phyloP scores from a whole-genome alignment of 2,113 vertebrate species.

The Cairina moschata region DNA sequence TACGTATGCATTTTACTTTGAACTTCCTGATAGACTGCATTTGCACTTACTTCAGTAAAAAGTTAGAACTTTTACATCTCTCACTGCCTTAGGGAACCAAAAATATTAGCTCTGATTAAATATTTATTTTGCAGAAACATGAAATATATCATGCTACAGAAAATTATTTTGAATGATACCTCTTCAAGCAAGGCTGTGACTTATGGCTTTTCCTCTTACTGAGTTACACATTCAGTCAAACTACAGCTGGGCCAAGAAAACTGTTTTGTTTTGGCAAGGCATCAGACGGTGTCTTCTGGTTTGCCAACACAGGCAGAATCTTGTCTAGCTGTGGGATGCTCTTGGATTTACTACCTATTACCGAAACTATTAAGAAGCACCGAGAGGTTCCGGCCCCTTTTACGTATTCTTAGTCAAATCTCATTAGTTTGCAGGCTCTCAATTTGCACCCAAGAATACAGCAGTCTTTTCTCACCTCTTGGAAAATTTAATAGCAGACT shows the following conservation, averaged over 20 bases:
- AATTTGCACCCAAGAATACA: neutral
- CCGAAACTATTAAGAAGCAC: conserved; percentile 29
- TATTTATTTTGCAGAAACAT: conserved; percentile 48
- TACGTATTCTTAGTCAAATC: neutral
- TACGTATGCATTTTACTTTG: neutral
- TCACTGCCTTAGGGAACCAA: neutral
- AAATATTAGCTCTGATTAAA: neutral
- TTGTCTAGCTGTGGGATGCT: conserved; percentile 57
- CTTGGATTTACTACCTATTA: conserved; percentile 48
- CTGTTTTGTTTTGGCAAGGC: conserved; percentile 58
- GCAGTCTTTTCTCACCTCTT: neutral
- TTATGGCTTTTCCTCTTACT: conserved; percentile 2
- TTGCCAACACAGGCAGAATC: conserved; percentile 54
- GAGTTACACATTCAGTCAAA: conserved; percentile 31
- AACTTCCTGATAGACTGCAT: neutral
- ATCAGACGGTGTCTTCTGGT: conserved; percentile 49
- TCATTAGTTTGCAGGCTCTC: neutral
- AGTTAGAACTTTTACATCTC: neutral
- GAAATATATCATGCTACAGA: neutral
- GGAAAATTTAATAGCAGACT: conserved; percentile 15
- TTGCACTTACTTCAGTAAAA: conserved; percentile 37
- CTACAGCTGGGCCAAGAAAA: conserved; percentile 28
- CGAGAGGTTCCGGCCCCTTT: conserved; percentile 24
- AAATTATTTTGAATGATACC: conserved; percentile 1
- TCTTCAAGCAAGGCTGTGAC: conserved; percentile 16